Percentiles rank a stretch among this genome's conserved stretches.
Evolutionary conservation across 2,797 vertebrate species (phyloP).

Genomic region (Sciaenops ocellatus): DNA sequence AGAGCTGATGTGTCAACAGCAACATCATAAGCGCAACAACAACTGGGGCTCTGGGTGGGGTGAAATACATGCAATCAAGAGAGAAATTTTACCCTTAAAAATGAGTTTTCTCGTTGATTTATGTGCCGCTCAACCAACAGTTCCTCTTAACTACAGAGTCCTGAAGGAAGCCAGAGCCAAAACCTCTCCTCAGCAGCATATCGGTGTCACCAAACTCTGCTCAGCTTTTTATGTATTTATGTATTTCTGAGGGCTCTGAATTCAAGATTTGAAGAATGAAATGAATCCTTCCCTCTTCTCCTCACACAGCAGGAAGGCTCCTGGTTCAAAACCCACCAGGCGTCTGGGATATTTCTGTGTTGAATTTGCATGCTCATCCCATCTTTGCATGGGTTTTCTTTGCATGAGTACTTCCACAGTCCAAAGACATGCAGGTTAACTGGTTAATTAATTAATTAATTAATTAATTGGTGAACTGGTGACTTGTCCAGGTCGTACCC

Average conservation of each 20-base stretch:
- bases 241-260: not conserved
- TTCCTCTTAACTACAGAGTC: conserved; percentile 22
- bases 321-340: too few relatives aligned
- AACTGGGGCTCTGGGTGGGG: conserved; percentile 1
- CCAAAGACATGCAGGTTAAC: too few relatives aligned
- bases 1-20: conserved; percentile 48
- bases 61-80: conserved; percentile 45
- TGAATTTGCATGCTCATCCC: too few relatives aligned
- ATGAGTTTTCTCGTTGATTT: conserved; percentile 44
- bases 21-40: conserved; percentile 20
- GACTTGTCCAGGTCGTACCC: too few relatives aligned
- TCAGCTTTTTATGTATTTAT: not conserved
- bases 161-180: not conserved
- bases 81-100: conserved; percentile 25
- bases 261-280: not conserved
- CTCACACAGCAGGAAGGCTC: too few relatives aligned
- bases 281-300: too few relatives aligned
- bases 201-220: not conserved
- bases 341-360: too few relatives aligned
- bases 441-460: too few relatives aligned
- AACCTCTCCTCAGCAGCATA: not conserved
- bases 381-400: too few relatives aligned
- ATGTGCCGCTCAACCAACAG: conserved; percentile 24
- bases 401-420: too few relatives aligned
- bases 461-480: too few relatives aligned